These are phyloP conservation scores for Epinephelus coioides DNA, from an alignment of 2,797 vertebrate species.

Conservation along the genomic window DNA sequence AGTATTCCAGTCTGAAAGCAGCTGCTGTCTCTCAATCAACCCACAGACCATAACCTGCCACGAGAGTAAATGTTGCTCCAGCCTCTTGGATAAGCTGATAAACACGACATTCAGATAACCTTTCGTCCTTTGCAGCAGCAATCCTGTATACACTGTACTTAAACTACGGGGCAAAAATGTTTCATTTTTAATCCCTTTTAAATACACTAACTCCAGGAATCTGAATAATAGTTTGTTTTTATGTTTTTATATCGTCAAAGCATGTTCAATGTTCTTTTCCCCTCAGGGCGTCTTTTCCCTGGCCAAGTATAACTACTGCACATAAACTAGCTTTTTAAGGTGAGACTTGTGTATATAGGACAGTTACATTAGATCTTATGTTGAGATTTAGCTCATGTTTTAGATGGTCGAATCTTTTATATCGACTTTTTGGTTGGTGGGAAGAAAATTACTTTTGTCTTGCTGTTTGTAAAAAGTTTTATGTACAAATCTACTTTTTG, in stretches of 20 bases:
- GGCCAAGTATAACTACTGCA: slow-evolving; percentile 71
- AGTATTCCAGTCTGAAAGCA: slow-evolving; percentile 14
- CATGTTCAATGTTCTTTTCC: slow-evolving; percentile 54
- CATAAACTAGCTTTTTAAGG: slow-evolving; percentile 68
- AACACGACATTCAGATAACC: slow-evolving; percentile 29
- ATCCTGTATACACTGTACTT: slow-evolving; percentile 34
- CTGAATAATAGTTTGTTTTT: slow-evolving; percentile 39
- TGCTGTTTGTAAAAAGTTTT: slow-evolving; percentile 27
- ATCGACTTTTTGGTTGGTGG: slow-evolving; percentile 36
- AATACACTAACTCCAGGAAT: slow-evolving; percentile 49
- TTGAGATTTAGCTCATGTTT: slow-evolving; percentile 57
- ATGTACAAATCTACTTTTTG: slow-evolving; percentile 34
- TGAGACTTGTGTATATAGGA: slow-evolving; percentile 59
- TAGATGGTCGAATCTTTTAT: slow-evolving; percentile 56
- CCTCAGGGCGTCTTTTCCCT: slow-evolving; percentile 58
- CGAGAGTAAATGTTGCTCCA: slow-evolving; percentile 8
- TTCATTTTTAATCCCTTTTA: slow-evolving; percentile 23
- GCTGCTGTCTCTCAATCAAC: not conserved
- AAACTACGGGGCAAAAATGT: slow-evolving; percentile 15
- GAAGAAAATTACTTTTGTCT: slow-evolving; percentile 29
- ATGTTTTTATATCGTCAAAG: slow-evolving; percentile 37
- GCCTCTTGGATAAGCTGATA: slow-evolving; percentile 36
- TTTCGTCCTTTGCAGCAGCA: slow-evolving; percentile 23
- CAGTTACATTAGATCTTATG: slow-evolving; percentile 39
- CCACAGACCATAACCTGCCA: slow-evolving; percentile 28